Evolutionary conservation across 2,888 invertebrate species (phyloP).

Genomic region (Oligia strigilis): DNA sequence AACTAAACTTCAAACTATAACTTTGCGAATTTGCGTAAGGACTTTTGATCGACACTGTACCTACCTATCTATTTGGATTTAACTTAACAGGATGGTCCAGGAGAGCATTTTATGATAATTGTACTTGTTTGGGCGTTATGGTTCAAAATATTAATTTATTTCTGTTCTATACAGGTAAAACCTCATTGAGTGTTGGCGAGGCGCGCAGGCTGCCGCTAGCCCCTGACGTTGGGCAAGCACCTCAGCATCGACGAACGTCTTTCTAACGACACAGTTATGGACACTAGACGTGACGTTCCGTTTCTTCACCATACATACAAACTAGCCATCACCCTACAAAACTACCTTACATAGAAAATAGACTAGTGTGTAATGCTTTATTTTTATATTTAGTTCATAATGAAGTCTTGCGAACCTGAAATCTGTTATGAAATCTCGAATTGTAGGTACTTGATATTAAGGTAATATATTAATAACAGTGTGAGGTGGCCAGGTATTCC

Average conservation of each 20-base stretch:
- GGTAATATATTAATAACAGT: conserved; percentile 45
- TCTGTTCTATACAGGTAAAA: conserved; percentile 80
- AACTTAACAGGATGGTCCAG: neutral
- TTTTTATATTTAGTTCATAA: conserved; percentile 75
- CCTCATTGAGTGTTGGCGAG: conserved; percentile 86
- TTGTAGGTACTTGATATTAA: conserved; percentile 60
- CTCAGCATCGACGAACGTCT: conserved; percentile 69
- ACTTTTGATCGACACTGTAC: no score
- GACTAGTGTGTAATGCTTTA: conserved; percentile 71
- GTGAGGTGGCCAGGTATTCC: conserved; percentile 65
- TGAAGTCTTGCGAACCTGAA: conserved; percentile 61
- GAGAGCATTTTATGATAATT: neutral
- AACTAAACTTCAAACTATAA: no score
- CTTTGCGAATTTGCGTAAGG: no score
- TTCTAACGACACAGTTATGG: conserved; percentile 68
- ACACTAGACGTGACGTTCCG: conserved; percentile 69
- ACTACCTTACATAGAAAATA: conserved; percentile 67
- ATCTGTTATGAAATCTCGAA: conserved; percentile 66
- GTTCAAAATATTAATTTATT: conserved; percentile 8
- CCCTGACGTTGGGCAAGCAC: conserved; percentile 65
- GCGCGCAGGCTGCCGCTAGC: conserved; percentile 70
- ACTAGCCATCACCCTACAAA: conserved; percentile 75
- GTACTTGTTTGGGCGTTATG: neutral
- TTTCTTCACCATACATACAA: conserved; percentile 68
- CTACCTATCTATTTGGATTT: neutral